Evolutionary conservation across 2,888 invertebrate species (phyloP).

Genomic region (Heliconius erato): DNA sequence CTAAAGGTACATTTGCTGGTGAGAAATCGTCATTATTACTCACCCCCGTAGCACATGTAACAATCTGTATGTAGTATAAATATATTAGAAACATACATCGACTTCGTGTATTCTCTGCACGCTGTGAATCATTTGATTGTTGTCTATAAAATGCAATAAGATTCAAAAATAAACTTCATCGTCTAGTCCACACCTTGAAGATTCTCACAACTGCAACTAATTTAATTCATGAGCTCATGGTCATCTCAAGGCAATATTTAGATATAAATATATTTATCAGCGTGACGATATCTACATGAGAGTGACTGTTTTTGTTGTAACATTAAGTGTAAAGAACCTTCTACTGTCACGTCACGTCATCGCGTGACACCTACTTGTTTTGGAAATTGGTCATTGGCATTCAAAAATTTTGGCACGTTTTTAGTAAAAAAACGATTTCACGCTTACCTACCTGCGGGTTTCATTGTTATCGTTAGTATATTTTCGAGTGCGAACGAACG

Average conservation of each 20-base stretch:
- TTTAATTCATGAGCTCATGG: constrained; percentile 15
- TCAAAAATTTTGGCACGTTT: constrained; percentile 74
- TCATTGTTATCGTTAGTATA: constrained; percentile 58
- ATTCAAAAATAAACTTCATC: constrained; percentile 37
- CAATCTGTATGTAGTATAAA: constrained; percentile 22
- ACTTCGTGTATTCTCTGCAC: constrained; percentile 45
- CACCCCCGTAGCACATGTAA: constrained; percentile 44
- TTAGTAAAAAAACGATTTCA: constrained; percentile 56
- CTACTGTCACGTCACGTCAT: constrained; percentile 55
- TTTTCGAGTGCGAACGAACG: constrained; percentile 60
- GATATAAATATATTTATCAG: constrained; percentile 1
- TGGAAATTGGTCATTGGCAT: constrained; percentile 67
- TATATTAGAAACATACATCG: constrained; percentile 32
- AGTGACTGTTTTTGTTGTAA: constrained; percentile 66
- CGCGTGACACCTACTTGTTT: constrained; percentile 45
- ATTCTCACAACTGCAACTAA: constrained; percentile 29
- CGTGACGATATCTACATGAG: constrained; percentile 60
- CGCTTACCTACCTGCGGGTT: constrained; percentile 49
- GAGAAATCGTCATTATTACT: constrained; percentile 63
- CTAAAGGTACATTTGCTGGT: constrained; percentile 72
- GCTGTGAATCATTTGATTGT: constrained; percentile 40
- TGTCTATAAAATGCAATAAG: constrained; percentile 37
- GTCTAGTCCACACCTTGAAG: constrained; percentile 30
- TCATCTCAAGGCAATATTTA: constrained; percentile 22
- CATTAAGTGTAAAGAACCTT: constrained; percentile 55